Evolutionary conservation across 2,888 invertebrate genomes (phyloP), one percentile per base, ranked within the genome.

Genomic region (Pyralis farinalis): DNA sequence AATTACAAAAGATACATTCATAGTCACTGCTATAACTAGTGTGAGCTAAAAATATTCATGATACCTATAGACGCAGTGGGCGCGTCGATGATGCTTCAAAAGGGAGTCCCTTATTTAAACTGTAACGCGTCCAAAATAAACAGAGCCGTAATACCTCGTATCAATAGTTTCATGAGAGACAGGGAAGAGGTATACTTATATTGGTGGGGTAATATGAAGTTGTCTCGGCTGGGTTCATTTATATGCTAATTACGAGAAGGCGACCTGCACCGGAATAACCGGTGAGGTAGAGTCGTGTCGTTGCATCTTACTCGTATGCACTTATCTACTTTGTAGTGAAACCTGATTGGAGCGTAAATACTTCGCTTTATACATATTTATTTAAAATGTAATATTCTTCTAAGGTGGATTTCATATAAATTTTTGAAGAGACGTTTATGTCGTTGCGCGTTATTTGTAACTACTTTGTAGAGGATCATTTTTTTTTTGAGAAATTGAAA

Each of bases 191-290:
- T 71, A 73, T 42, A 20, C 29, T 47, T 63, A 61, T 12, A 48
- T 20, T 76, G 74, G 83, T 60, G 49, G 58, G 53, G 48, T 71
- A 62, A 62, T 83, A 88, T 85, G 74, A 81, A 86, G 85, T 83
- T 79, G 84, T 86, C 75, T 83, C 65, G 77, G 73, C 71, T 71
- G 51, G 67, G 73, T 80, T 87, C 82, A 85, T 87, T 86, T 86
- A 86, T 85, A 88, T 87, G 85, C 74, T 85, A 87, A 88, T 88
- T 64, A 57, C 44, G 59, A 72, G 79, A 66, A 80, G 82, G 83
- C 68, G 73, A 76, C 64, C 51, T 57, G 63, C 61, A 70, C 61
- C 55, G 65, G 64, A 70, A 71, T 69, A 79, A 79, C 76, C 76
- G 74, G 82, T 81, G 72, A 49, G 57, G 60, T 45, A 57, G 47